Percentiles rank a stretch among this genome's conserved stretches.
Evolutionary conservation across 2,888 invertebrate genomes (phyloP).

Genomic region (Cataglyphis cursor): DNA sequence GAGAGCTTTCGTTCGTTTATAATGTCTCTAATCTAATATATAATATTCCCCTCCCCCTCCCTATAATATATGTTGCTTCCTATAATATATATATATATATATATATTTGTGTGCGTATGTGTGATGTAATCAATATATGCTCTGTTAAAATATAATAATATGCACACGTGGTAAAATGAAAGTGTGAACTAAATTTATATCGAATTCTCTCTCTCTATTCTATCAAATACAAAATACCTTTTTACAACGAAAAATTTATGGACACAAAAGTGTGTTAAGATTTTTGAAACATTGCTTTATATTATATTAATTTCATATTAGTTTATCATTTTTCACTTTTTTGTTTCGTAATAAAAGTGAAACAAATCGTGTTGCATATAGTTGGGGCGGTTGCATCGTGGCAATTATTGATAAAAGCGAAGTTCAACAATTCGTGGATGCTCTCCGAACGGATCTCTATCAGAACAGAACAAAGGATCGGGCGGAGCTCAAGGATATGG

Average conservation of each 20-base stretch:
- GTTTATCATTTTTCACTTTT: not conserved
- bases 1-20: not conserved
- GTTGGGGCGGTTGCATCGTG: conserved; percentile 99
- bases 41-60: too few relatives aligned
- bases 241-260: not conserved
- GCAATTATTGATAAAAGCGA: conserved; percentile 92
- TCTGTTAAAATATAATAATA: not conserved
- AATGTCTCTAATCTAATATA: not conserved
- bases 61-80: not conserved
- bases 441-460: conserved; percentile 91
- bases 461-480: conserved; percentile 67
- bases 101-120: not conserved
- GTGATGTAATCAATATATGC: not conserved
- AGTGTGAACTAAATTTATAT: not conserved
- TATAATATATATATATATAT: not conserved
- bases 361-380: conserved; percentile 80
- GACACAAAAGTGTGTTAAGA: not conserved
- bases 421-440: conserved; percentile 90
- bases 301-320: not conserved
- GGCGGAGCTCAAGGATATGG: conserved; percentile 88
- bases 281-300: not conserved
- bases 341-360: not conserved
- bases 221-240: not conserved
- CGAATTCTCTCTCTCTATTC: not conserved
- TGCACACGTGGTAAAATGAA: not conserved